Percentiles rank a stretch among this genome's conserved stretches.
phyloP scores from a whole-genome alignment of 92 coral and sea anemone species.

The Umimayanthus chanpuru region DNA sequence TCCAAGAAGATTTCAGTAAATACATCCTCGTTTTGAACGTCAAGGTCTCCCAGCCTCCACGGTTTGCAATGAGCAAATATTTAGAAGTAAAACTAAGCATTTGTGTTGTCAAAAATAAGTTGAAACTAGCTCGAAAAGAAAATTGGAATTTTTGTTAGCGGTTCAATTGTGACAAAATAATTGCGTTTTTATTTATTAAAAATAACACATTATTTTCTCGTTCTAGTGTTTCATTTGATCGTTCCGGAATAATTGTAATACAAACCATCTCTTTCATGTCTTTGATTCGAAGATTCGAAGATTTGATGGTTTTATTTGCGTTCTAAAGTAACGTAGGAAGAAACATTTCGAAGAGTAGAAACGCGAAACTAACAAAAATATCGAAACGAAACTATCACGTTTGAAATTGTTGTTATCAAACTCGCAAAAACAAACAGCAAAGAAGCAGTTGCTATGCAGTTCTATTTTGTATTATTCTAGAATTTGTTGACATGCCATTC shows the following conservation, averaged over 20 bases:
- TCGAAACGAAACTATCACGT: neutral
- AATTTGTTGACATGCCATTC: neutral
- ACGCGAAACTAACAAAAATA: neutral
- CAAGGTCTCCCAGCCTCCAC: neutral
- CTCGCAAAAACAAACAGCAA: neutral
- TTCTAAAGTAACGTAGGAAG: too few relatives aligned
- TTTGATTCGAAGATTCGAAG: too few relatives aligned
- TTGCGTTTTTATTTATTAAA: slow-evolving; percentile 3
- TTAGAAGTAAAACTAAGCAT: neutral
- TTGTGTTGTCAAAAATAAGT: neutral
- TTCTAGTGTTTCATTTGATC: neutral
- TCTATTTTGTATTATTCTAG: too few relatives aligned
- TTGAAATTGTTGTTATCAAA: neutral
- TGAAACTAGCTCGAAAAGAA: neutral
- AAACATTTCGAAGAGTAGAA: neutral
- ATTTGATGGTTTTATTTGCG: neutral
- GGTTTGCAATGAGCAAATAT: too few relatives aligned
- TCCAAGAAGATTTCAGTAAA: neutral
- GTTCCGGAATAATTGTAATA: too few relatives aligned
- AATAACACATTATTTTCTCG: slow-evolving; percentile 8
- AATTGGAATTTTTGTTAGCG: neutral
- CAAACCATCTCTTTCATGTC: neutral
- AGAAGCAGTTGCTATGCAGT: neutral
- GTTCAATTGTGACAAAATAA: slow-evolving; percentile 20
- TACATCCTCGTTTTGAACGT: neutral